These are phyloP conservation scores for Megamerina dolium DNA, from an alignment of 2,888 invertebrate genomes.

Conservation along the genomic window DNA sequence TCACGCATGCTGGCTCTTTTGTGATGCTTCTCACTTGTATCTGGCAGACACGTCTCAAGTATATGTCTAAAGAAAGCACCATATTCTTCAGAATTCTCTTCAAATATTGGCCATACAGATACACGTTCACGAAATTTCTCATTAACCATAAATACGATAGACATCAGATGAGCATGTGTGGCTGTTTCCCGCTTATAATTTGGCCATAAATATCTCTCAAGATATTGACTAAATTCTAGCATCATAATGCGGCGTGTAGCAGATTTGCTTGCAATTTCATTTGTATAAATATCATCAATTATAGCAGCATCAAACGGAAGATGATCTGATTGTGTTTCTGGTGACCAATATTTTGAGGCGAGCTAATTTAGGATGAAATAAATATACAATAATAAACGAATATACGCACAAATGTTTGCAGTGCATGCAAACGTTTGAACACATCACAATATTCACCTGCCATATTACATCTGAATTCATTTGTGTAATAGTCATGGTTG, in stretches of 20 bases:
- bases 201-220: slow-evolving; percentile 96
- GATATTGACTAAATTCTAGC: slow-evolving; percentile 93
- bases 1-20: slow-evolving; percentile 55
- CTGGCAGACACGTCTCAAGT: slow-evolving; percentile 62
- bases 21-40: slow-evolving; percentile 30
- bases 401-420: neutral
- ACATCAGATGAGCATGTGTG: slow-evolving; percentile 85
- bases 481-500: slow-evolving; percentile 51
- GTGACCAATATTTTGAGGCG: slow-evolving; percentile 89
- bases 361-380: too few relatives aligned
- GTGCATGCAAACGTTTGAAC: neutral
- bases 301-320: slow-evolving; percentile 69
- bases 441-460: slow-evolving; percentile 57
- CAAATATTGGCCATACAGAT: slow-evolving; percentile 91
- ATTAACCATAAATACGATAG: slow-evolving; percentile 96
- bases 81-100: slow-evolving; percentile 70
- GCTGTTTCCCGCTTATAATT: slow-evolving; percentile 75
- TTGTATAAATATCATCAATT: slow-evolving; percentile 81
- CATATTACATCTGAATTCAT: slow-evolving; percentile 87
- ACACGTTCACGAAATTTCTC: slow-evolving; percentile 97
- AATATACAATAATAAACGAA: too few relatives aligned
- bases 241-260: slow-evolving; percentile 88
- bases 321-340: slow-evolving; percentile 68
- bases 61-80: slow-evolving; percentile 78
- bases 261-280: slow-evolving; percentile 81